Evolutionary conservation across 2,888 invertebrate genomes (phyloP).

Genomic region (Ommatoiulus sabulosus): DNA sequence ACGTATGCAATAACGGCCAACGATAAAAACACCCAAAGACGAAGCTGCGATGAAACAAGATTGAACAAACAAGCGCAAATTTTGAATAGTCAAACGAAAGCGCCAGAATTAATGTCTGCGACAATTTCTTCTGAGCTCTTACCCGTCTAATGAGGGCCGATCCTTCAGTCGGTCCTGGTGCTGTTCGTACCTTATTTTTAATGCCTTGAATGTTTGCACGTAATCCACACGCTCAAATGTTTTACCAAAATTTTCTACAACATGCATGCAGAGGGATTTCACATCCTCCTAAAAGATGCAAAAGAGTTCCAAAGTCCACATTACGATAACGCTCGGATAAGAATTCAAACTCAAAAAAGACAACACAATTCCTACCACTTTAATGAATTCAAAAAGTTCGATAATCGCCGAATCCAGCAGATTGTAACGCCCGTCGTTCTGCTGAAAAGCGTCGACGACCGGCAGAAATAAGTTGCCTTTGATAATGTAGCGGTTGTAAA

Average conservation of each 20-base stretch:
- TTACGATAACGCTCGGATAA: too few species aligned
- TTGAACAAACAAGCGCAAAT: neutral
- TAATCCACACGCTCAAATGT: conserved; percentile 95
- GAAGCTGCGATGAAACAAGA: too few species aligned
- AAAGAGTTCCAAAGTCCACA: conserved; percentile 56
- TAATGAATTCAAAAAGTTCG: conserved; percentile 99
- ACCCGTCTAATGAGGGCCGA: conserved; percentile 79
- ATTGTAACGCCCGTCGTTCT: conserved; percentile 98
- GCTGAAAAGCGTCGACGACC: conserved; percentile 94
- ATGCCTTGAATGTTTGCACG: conserved; percentile 96
- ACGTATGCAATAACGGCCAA: neutral
- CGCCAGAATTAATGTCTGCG: neutral
- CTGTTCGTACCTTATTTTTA: conserved; percentile 90
- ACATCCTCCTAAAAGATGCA: conserved; percentile 78
- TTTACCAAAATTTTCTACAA: conserved; percentile 96
- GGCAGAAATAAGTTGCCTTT: conserved; percentile 95
- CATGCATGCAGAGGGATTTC: conserved; percentile 87
- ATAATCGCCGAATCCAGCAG: conserved; percentile 98
- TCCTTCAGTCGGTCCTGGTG: conserved; percentile 91
- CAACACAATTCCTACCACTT: conserved; percentile 74
- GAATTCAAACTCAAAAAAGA: too few species aligned
- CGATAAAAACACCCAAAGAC: neutral
- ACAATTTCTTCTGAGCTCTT: conserved; percentile 62
- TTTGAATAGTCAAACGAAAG: too few species aligned
- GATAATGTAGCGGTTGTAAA: conserved; percentile 96